Percentiles rank a stretch among this genome's conserved stretches.
These are phyloP conservation scores for Phortica okadai DNA, from an alignment of 2,888 invertebrate genomes.

Conservation along the genomic window DNA sequence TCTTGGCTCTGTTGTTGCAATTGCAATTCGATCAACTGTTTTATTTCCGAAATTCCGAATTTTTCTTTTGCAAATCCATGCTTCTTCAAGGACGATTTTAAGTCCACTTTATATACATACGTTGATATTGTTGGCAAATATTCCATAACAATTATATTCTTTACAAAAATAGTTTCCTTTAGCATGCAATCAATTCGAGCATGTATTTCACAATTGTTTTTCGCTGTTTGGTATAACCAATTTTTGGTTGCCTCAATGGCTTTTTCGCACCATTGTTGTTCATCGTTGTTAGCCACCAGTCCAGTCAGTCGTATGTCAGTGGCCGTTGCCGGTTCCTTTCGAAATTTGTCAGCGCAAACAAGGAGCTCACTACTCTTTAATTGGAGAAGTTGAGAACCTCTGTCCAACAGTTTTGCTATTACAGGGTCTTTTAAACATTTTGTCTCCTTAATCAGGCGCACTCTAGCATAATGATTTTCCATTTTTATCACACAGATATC, in stretches of 20 bases:
- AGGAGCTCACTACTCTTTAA: slow-evolving; percentile 65
- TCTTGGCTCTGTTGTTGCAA: too few relatives aligned
- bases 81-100: slow-evolving; percentile 36
- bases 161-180: slow-evolving; percentile 54
- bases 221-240: background rate
- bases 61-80: slow-evolving; percentile 36
- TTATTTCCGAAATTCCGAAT: background rate
- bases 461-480: slow-evolving; percentile 78
- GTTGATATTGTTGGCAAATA: slow-evolving; percentile 38
- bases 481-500: slow-evolving; percentile 79
- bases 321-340: slow-evolving; percentile 75
- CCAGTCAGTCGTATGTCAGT: slow-evolving; percentile 78
- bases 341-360: slow-evolving; percentile 78
- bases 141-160: slow-evolving; percentile 50
- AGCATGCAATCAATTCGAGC: slow-evolving; percentile 54
- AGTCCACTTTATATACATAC: slow-evolving; percentile 38
- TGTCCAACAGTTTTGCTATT: slow-evolving; percentile 79
- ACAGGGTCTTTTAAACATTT: slow-evolving; percentile 57
- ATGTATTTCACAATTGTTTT: slow-evolving; percentile 65
- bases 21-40: background rate
- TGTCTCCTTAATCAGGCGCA: slow-evolving; percentile 77
- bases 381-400: slow-evolving; percentile 76
- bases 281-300: slow-evolving; percentile 78
- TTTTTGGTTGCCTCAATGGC: background rate
- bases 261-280: slow-evolving; percentile 51